phyloP scores from a whole-genome alignment of 2,797 vertebrate species.

The Borostomias antarcticus region DNA sequence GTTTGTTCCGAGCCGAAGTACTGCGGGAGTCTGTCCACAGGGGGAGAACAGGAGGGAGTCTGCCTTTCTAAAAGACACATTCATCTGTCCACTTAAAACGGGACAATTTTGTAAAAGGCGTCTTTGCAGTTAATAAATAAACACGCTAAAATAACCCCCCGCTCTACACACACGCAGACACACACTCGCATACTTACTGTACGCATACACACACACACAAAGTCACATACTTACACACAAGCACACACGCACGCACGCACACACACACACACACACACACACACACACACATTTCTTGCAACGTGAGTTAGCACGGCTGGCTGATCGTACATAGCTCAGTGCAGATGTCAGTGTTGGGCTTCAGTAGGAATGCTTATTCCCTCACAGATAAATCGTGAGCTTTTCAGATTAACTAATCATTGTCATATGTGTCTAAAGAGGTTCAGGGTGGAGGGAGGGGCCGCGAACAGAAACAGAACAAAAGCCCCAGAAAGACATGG shows the following conservation, averaged over 20 bases:
- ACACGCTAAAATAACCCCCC: conserved; percentile 51
- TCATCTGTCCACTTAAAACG: conserved; percentile 75
- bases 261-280: background rate
- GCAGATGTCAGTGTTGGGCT: conserved; percentile 35
- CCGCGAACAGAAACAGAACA: conserved; percentile 6
- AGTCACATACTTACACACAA: background rate
- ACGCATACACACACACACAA: conserved; percentile 13
- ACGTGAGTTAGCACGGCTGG: conserved; percentile 37
- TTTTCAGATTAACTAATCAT: background rate
- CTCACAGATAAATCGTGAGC: conserved; percentile 9
- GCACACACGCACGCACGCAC: conserved; percentile 31
- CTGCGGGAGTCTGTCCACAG: conserved; percentile 66
- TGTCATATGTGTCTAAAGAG: background rate
- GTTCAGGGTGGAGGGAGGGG: conserved; percentile 20
- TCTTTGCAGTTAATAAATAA: conserved; percentile 62
- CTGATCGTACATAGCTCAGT: conserved; percentile 43
- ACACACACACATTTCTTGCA: conserved; percentile 28
- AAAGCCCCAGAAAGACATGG: conserved; percentile 14
- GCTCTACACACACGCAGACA: conserved; percentile 24
- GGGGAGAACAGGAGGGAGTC: conserved; percentile 64
- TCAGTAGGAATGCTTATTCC: conserved; percentile 10
- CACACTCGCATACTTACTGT: conserved; percentile 16
- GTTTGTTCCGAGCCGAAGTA: conserved; percentile 72
- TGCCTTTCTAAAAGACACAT: conserved; percentile 81
- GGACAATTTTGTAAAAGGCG: conserved; percentile 69